phyloP scores from a whole-genome alignment of 2,797 vertebrate genomes.

The Saxicola maurus region DNA sequence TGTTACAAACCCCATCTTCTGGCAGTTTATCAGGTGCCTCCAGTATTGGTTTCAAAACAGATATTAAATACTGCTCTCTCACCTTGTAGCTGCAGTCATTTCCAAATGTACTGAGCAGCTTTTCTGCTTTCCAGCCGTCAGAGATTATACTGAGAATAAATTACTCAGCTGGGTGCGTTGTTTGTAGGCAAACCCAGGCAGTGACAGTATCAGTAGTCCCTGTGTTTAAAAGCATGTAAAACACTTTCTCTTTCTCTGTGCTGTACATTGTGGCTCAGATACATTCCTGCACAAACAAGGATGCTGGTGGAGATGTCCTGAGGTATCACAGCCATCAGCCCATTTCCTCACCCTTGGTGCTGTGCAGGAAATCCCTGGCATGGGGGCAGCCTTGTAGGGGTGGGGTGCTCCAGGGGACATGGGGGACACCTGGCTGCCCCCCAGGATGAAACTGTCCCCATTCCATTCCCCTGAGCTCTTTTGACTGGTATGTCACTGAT shows the following conservation, averaged over 20 bases:
- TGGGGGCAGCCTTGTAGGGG: fast-evolving
- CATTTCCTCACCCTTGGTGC: not conserved
- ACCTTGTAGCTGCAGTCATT: slow-evolving; percentile 27
- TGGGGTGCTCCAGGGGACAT: not conserved
- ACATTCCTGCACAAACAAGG: not conserved
- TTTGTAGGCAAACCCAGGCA: slow-evolving; percentile 37
- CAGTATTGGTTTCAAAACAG: slow-evolving; percentile 22
- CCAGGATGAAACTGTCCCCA: not conserved
- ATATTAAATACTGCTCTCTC: slow-evolving; percentile 13
- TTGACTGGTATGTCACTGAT: not conserved
- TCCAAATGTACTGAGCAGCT: slow-evolving; percentile 17
- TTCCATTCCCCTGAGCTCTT: not conserved
- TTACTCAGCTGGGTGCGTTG: slow-evolving; percentile 55
- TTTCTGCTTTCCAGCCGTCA: slow-evolving; percentile 35
- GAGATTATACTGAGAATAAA: slow-evolving; percentile 58
- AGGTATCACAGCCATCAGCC: not conserved
- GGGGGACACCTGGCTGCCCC: not conserved
- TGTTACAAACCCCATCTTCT: slow-evolving; percentile 50
- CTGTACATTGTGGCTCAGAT: not conserved
- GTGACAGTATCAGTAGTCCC: slow-evolving; percentile 27
- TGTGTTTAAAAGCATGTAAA: slow-evolving; percentile 61
- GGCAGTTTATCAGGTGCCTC: slow-evolving; percentile 29
- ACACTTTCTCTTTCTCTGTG: slow-evolving; percentile 14
- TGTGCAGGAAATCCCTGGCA: not conserved
- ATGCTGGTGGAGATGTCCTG: not conserved